Percentiles rank a stretch among this genome's conserved stretches.
Conservation (phyloP, 2,113 vertebrate species). For the Orthonyx spaldingii region DNA sequence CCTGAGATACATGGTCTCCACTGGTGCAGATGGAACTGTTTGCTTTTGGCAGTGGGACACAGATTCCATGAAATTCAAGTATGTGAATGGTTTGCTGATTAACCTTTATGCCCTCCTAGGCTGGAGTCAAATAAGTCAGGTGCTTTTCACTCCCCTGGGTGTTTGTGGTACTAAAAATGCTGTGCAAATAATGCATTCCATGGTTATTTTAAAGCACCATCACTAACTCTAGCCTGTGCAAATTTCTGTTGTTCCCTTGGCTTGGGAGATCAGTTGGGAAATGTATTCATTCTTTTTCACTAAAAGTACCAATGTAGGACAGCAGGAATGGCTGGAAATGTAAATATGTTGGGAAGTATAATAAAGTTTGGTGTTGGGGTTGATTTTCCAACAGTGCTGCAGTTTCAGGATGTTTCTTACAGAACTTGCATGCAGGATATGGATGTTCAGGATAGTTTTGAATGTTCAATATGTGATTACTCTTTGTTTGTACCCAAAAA, state of each 20-base stretch:
- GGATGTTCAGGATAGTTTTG: neutral
- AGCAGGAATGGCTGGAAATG: neutral
- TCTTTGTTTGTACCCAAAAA: neutral
- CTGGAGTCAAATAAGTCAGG: neutral
- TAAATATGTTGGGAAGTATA: neutral
- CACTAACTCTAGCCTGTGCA: neutral
- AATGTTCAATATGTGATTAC: neutral
- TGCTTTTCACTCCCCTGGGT: neutral
- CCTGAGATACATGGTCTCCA: slow-evolving; percentile 92
- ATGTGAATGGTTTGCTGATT: slow-evolving; percentile 23
- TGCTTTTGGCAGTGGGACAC: slow-evolving; percentile 98
- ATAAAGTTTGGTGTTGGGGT: neutral
- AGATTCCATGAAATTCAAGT: slow-evolving; percentile 89
- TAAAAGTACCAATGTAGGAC: neutral
- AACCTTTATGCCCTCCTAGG: neutral
- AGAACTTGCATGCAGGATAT: neutral
- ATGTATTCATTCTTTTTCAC: neutral
- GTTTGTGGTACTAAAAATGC: neutral
- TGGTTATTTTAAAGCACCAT: neutral
- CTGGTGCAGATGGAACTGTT: slow-evolving; percentile 94
- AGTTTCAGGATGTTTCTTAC: neutral
- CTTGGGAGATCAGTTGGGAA: neutral
- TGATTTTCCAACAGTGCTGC: neutral
- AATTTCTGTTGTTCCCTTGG: neutral
- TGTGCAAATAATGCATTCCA: rapidly evolving